Evolutionary conservation across 2,797 vertebrate genomes (phyloP), one percentile per base, ranked within the genome.

Genomic region (Esox masquinongy): DNA sequence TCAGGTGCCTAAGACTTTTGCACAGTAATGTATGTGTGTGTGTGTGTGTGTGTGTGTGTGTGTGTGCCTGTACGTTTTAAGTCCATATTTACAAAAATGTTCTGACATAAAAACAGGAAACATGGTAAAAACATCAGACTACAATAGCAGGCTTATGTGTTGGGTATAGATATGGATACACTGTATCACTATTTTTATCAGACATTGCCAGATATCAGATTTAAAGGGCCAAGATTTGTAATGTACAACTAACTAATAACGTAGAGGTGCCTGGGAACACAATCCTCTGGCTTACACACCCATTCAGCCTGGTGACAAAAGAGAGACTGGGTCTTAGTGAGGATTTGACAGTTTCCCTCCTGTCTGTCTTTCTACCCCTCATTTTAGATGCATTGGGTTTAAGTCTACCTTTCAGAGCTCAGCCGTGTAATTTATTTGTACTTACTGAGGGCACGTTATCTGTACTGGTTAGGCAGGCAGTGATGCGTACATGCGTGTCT

Each of bases 361-460:
- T 80, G 39, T 31, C 22, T 2, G 22, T 3, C 11, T 12, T n/a
- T 16, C 59, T 63, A 31, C 29, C n/a, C 24, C n/a, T 63, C 59
- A 22, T 43, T 24, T 26, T 50, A 5, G 11, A 47, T n/a, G 68
- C 39, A 75, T 79, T 31, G 43, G 26, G 81, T 74, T 82, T 75
- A 83, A 26, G 86, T 85, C 79, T 76, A 79, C 26, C 56, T 71
- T 81, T 78, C 0, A 0, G 14, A 59, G 74, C 29, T 72, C 77
- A 77, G 63, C 76, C 67, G 74, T 59, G 67, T 79, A 49, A 82
- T 83, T 80, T 81, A 86, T 86, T 79, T 82, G 70, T 77, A 22
- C 34, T 50, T 24, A 79, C 15, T 75, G 76, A 77, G 43, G 4
- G 12, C 19, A 64, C 67, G 70, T 72, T 50, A 61, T 59, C 71